These are phyloP conservation scores for Leucopternis melanops DNA, from an alignment of 2,113 vertebrate species.

Conservation along the genomic window DNA sequence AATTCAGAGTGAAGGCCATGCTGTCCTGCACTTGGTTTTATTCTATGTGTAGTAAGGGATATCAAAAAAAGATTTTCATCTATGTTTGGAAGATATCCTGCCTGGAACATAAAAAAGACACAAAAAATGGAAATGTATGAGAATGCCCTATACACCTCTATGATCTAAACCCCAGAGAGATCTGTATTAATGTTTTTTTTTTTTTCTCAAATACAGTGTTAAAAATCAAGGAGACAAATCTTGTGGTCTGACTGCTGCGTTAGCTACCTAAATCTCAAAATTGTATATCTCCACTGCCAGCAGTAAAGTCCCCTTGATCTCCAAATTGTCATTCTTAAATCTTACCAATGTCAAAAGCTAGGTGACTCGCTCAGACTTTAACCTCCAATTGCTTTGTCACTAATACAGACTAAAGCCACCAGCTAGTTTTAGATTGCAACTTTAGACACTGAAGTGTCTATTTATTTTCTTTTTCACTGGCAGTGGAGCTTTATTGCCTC, in stretches of 20 bases:
- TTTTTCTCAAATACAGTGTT: background rate
- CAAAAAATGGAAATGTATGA: background rate
- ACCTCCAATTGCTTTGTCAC: background rate
- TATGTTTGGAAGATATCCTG: background rate
- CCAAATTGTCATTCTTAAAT: slow-evolving; percentile 7
- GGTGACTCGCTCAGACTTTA: background rate
- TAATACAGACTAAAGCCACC: background rate
- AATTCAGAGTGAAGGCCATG: background rate
- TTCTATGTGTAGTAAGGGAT: background rate
- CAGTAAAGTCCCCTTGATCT: slow-evolving; percentile 20
- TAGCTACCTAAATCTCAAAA: slow-evolving; percentile 30
- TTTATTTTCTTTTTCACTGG: background rate
- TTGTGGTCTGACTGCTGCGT: background rate
- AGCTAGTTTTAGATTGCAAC: background rate
- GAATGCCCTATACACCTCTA: background rate
- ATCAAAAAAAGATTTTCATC: background rate
- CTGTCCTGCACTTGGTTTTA: background rate
- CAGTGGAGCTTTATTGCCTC: background rate
- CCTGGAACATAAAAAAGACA: background rate
- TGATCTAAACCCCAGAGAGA: background rate
- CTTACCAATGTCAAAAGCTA: background rate
- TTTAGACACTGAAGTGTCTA: background rate
- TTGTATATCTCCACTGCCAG: background rate
- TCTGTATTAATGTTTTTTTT: background rate
- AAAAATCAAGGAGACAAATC: background rate